A percentile compares a stretch with the other conserved stretches of the same genome.
These are phyloP conservation scores for Gymnoscopelus braueri DNA, from an alignment of 2,797 vertebrate species.

Conservation along the genomic window DNA sequence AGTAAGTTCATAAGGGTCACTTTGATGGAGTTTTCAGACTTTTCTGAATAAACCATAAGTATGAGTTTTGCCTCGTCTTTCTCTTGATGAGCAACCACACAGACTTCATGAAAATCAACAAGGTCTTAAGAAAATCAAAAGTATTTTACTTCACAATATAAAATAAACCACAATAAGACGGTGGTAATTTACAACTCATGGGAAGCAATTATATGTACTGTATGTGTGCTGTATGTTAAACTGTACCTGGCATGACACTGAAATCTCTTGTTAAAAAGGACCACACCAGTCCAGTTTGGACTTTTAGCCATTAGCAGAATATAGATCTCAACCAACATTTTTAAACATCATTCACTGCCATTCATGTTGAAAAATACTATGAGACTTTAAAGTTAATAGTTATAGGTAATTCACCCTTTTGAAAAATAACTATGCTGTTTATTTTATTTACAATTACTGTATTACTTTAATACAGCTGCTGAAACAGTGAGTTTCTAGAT, in stretches of 20 bases:
- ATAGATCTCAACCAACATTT: too few species aligned
- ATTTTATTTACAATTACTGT: too few species aligned
- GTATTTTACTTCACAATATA: conserved; percentile 60
- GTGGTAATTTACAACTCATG: conserved; percentile 19
- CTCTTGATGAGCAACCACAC: neutral
- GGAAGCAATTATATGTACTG: conserved; percentile 30
- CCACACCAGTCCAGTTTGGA: too few species aligned
- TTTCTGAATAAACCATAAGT: conserved; percentile 74
- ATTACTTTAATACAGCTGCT: too few species aligned
- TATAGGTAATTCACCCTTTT: too few species aligned
- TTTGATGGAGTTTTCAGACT: conserved; percentile 51
- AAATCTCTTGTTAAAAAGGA: neutral
- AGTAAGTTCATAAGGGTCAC: conserved; percentile 37
- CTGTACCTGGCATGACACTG: conserved; percentile 19
- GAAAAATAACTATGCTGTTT: too few species aligned
- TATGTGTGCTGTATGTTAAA: conserved; percentile 10
- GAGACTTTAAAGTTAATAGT: too few species aligned
- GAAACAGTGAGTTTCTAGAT: too few species aligned
- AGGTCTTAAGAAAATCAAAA: neutral
- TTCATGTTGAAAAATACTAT: too few species aligned
- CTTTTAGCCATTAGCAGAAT: too few species aligned
- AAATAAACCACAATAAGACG: conserved; percentile 36
- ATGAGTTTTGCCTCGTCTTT: conserved; percentile 10
- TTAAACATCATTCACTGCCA: too few species aligned
- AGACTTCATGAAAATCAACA: too few species aligned